phyloP scores from a whole-genome alignment of 1,140 invertebrate species.

The Latrodectus geometricus region DNA sequence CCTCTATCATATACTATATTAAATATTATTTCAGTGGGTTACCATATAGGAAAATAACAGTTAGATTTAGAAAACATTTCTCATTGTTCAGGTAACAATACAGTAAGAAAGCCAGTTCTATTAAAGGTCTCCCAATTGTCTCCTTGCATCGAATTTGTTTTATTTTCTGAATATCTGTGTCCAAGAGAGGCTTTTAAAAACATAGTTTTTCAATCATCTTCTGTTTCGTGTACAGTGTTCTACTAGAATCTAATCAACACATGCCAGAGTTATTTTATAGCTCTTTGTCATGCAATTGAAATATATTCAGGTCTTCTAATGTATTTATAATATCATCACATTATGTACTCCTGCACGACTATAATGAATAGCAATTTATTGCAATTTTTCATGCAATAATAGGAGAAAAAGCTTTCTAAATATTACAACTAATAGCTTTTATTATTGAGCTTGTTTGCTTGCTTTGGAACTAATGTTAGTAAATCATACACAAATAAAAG shows the following conservation, averaged over 20 bases:
- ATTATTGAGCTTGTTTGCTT: too few relatives aligned
- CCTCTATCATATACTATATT: too few relatives aligned
- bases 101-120: neutral
- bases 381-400: slow-evolving; percentile 32
- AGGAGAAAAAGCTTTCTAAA: too few relatives aligned
- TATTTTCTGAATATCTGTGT: neutral
- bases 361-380: slow-evolving; percentile 38
- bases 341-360: slow-evolving; percentile 12
- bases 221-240: slow-evolving; percentile 24
- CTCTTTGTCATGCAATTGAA: slow-evolving; percentile 55
- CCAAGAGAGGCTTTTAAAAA: slow-evolving; percentile 19
- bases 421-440: too few relatives aligned
- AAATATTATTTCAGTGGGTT: too few relatives aligned
- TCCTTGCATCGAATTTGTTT: neutral
- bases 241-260: slow-evolving; percentile 43
- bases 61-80: neutral
- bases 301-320: slow-evolving; percentile 33
- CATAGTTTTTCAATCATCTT: neutral
- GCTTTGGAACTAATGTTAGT: too few relatives aligned
- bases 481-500: too few relatives aligned
- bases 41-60: too few relatives aligned
- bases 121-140: neutral
- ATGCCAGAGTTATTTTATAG: slow-evolving; percentile 39
- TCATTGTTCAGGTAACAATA: slow-evolving; percentile 1
- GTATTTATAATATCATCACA: slow-evolving; percentile 28